Evolutionary conservation across 2,113 vertebrate genomes (phyloP), one percentile per base, ranked within the genome.

Genomic region (Erythrocebus patas): DNA sequence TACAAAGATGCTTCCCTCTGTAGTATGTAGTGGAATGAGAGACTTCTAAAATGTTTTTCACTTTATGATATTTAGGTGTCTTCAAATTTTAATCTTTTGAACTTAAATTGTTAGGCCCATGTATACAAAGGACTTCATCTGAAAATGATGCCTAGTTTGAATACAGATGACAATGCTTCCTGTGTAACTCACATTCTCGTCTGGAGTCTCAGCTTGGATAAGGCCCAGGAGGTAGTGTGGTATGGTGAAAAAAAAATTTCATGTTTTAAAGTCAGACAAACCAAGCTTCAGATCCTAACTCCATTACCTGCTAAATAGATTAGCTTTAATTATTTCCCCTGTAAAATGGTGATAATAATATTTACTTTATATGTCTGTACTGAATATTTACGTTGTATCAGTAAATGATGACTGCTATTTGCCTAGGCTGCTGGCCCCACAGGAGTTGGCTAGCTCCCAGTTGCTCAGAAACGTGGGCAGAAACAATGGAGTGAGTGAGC

Each of bases 381-480:
- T 96, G 97, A 90, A 75, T 96, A 92, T 97, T 97, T 98, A 85
- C 79, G 91, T 97, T 97, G 68, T 92, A 75, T 96, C 89, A 95
- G 22, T 97, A 92, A 88, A 45, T 75, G 90, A 96, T 75, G 88
- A 81, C 86, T 88, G 94, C 66, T 96, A 12, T 97, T 96, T 96
- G 87, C 87, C 92, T 90, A 93, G 87, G 90, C 90, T 96, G 83
- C 61, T 1, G 35, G 90, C 82, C 94, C 89, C 96, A 5, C 80
- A 57, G 82, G 35, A 83, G n/a, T 48, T 96, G 97, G 79, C 93
- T 14, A 64, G 83, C 84, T 96, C 76, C 80, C 91, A 96, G 86
- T 68, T 89, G 82, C 95, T 94, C 66, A 89, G 93, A 93, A 95
- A 89, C 23, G 55, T 75, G 82, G 91, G 89, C 73, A 61, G 91